These are phyloP conservation scores for Plagodis pulveraria DNA, from an alignment of 2,888 invertebrate genomes.

Conservation along the genomic window DNA sequence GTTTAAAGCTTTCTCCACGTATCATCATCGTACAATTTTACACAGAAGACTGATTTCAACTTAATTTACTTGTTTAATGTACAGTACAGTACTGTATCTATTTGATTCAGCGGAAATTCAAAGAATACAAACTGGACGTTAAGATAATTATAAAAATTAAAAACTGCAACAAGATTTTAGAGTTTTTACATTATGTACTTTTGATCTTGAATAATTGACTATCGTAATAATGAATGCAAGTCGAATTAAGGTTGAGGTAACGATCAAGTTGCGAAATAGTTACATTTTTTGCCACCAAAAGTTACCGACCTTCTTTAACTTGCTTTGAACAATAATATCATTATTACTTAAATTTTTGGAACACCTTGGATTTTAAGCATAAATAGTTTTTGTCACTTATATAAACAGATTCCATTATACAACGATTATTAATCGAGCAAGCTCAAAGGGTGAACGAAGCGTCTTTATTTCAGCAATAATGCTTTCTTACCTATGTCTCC, in stretches of 20 bases:
- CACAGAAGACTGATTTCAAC: no score
- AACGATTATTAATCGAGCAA: no score
- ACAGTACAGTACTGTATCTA: no score
- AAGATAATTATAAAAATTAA: background rate
- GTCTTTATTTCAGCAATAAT: no score
- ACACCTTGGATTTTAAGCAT: conserved; percentile 37
- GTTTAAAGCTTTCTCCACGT: no score
- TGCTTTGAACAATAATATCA: conserved; percentile 52
- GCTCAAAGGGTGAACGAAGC: no score
- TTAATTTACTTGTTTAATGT: no score
- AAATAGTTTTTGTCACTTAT: no score
- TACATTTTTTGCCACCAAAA: conserved; percentile 25
- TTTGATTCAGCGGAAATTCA: background rate
- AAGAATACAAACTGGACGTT: background rate
- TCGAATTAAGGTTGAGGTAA: conserved; percentile 28
- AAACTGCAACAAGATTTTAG: conserved; percentile 3
- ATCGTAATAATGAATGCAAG: conserved; percentile 21
- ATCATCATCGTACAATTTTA: no score
- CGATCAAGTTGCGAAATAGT: conserved; percentile 21
- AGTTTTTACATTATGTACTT: conserved; percentile 14
- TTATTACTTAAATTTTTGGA: conserved; percentile 46
- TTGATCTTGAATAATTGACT: conserved; percentile 21
- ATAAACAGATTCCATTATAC: no score
- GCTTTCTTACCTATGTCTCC: no score
- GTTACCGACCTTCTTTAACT: conserved; percentile 18